A percentile compares a stretch with the other conserved stretches of the same genome.
Conservation (phyloP, 2,113 vertebrate species). For the Amia ocellicauda region DNA sequence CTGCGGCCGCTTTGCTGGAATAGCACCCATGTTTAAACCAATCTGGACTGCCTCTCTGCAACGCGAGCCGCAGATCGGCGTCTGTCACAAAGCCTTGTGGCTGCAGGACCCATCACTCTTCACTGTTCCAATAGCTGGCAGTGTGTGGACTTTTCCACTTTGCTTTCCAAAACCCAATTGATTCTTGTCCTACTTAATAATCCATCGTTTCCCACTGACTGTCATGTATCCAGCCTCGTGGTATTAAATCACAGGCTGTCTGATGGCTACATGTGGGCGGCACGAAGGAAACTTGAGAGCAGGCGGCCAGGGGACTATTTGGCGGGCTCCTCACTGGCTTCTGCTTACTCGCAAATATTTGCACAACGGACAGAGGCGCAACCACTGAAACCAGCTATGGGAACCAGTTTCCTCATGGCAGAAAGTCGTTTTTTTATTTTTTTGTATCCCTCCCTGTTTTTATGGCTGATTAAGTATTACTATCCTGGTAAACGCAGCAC, state of each 20-base stretch:
- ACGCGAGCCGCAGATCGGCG: background rate
- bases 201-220: background rate
- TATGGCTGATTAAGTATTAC: background rate
- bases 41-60: background rate
- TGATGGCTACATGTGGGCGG: background rate
- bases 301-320: background rate
- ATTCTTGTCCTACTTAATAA: slow-evolving; percentile 4
- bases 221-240: background rate
- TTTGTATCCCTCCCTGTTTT: background rate
- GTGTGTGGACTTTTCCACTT: background rate
- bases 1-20: too few species aligned
- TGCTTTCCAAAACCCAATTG: background rate
- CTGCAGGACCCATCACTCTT: background rate
- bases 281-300: background rate
- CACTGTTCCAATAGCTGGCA: background rate
- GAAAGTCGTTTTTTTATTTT: background rate
- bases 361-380: background rate
- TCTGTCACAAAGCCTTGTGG: background rate
- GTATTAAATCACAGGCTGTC: background rate
- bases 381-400: background rate
- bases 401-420: background rate
- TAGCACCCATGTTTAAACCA: too few species aligned
- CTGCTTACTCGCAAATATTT: background rate
- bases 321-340: background rate
- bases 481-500: background rate